Base-by-base conservation (phyloP, 2,113 vertebrate species). In the Embiotoca jacksoni region DNA sequence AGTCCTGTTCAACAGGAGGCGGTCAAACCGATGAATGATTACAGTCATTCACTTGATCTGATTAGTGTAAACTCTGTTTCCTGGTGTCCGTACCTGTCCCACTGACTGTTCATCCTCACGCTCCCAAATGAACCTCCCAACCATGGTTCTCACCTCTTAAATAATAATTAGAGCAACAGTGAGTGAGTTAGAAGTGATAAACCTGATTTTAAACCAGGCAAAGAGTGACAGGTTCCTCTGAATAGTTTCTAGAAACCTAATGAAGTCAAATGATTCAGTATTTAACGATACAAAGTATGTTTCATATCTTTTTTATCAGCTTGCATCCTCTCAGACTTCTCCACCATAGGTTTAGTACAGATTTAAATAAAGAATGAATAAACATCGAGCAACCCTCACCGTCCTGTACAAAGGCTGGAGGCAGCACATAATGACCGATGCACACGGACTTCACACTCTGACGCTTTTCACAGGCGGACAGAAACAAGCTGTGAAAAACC, bases 91-190 rank as follows among this genome's bases (percentile, higher is more conserved):
- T 57, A 90, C 90, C 75, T 81, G 49, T 37, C 62, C 7, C 4
- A 0, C 14, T 55, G 59, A 37, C 33, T 59, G 76, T 46, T 74
- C 52, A 52, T 89, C 76, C 2, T 93, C 91, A 75, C 16, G 15
- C 76, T 95, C 94, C 95, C 95, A 95, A 86, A 95, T 95, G 55
- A 95, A 88, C 75, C 90, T 86, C 44, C 94, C 94, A 46, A 91
- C 69, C 30, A 83, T 67, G 0, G 80, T 78, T 86, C 91, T 94
- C 16, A 95, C 86, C 57, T 94, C 95, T 95, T 52, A 50, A 91
- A 84, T 53, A 0, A 88, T 7, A 75, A 73, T 4, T 23, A 83
- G n/a, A 69, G 2, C 4, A 52, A 61, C 1, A 46, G 0, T 7
- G 7, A 14, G 23, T 23, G 23, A 23, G 23, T 23, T 23, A 23